Evolutionary conservation across 2,113 vertebrate genomes (phyloP), one percentile per base, ranked within the genome.

Genomic region (Equus przewalskii): DNA sequence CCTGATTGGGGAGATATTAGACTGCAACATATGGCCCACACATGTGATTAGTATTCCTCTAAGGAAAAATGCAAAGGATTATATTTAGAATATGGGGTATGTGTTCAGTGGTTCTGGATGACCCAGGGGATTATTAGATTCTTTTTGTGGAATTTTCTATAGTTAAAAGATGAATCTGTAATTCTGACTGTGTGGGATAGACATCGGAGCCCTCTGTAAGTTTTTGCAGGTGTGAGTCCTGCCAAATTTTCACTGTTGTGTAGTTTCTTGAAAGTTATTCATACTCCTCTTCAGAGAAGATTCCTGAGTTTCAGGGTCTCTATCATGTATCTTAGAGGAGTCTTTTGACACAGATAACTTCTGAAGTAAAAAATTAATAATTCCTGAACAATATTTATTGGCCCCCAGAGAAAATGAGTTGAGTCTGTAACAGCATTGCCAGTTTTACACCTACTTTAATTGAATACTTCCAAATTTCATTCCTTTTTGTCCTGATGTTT

Each of bases 1-100:
- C 92, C 87, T 97, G 95, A 98, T 97, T 97, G 84, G 92, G 54
- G 94, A 97, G 97, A 98, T 97, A 98, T 96, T 96, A 95, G 94
- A 82, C 96, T 58, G 78, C 51, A 95, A 92, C 97, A 98, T 98
- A 95, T 98, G 98, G 97, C 79, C 67, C 76, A 85, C 97, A 98
- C 72, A 98, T 98, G 96, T 97, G 96, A 98, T 94, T 92, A 92
- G 96, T 67, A 86, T 96, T 97, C 87, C 92, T 97, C 91, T 83
- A 88, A 98, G 97, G 87, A 91, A 97, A 97, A 96, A 97, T 96
- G 84, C 62, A 79, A 91, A 92, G 62, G 94, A 94, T 96, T 97
- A 98, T 97, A 97, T 98, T 98, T 97, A 97, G 97, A 98, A 97
- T 65, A 96, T 12, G 58, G 92, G 49, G 88, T 97, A 92, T 92